Base-by-base conservation (phyloP, 2,888 invertebrate species). In the Arge pagana region DNA sequence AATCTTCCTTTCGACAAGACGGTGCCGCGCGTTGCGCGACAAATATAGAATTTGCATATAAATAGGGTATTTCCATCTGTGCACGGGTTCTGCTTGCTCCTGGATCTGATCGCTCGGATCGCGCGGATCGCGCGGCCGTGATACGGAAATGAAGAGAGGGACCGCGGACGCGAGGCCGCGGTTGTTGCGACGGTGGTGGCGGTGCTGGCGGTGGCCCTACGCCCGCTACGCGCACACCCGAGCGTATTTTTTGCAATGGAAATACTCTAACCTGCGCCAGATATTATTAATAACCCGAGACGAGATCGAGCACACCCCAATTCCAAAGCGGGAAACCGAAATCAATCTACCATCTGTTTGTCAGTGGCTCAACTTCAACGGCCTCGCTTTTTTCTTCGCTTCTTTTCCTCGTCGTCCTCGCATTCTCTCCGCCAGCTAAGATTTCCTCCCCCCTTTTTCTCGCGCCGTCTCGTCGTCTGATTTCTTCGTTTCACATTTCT, bases 41-140 rank as follows among this genome's bases (percentile, higher is more conserved):
- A 82, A 83, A 83, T 82, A 82, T 80, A 79, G 80, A 82, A 83
- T 83, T 83, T 83, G 82, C 83, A 83, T 83, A 82, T 83, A 83
- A 83, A 83, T 83, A 80, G 82, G 80, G 81, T 80, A 82, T 82
- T 83, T 83, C 82, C 82, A 81, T 82, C 80, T 82, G 81, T 81
- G 81, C 78, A 78, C 68, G 69, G 68, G 66, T 66, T 63, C 65
- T 62, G 58, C 61, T 57, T 58, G 64, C 63, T 58, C 55, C 57
- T 66, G 50, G 37, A 43, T 49, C 48, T 43, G 18, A 40, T 23
- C 35, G 35, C n/a, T 3, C 35, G 24, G 36, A 41, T 31, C 42
- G 48, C 28, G 35, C 48, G 53, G 64, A 65, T 21, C 24, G 23
- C 13, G 26, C 5, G 15, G 16, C 42, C 67, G 64, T 71, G 71